phyloP scores from a whole-genome alignment of 2,888 invertebrate species.

The Eudasyphora cyanicolor region DNA sequence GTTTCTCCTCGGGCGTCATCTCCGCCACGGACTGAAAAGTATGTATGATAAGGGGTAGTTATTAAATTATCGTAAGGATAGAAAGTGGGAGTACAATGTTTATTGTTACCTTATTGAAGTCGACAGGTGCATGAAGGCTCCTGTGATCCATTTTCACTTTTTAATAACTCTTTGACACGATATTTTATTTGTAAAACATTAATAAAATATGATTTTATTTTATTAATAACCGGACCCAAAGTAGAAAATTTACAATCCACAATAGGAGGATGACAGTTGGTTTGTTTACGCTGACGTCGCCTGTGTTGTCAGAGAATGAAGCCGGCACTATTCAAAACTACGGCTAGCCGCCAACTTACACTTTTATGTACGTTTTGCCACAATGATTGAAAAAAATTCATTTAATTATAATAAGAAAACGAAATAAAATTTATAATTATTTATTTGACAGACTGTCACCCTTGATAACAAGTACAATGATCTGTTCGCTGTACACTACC shows the following conservation, averaged over 20 bases:
- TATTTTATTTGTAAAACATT: too few relatives aligned
- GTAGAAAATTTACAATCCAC: slow-evolving; percentile 42
- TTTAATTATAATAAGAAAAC: too few relatives aligned
- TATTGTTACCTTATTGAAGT: slow-evolving; percentile 81
- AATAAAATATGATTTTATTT: neutral
- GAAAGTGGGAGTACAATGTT: slow-evolving; percentile 14
- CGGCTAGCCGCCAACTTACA: too few relatives aligned
- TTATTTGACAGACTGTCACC: too few relatives aligned
- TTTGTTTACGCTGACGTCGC: slow-evolving; percentile 35
- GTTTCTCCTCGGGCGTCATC: slow-evolving; percentile 88
- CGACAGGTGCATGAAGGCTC: slow-evolving; percentile 81
- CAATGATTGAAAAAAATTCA: too few relatives aligned
- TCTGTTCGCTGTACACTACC: too few relatives aligned
- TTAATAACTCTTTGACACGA: neutral
- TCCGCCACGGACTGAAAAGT: slow-evolving; percentile 85
- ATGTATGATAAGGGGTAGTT: slow-evolving; percentile 36
- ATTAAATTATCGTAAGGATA: slow-evolving; percentile 28
- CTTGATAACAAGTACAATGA: too few relatives aligned
- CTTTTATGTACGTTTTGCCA: too few relatives aligned
- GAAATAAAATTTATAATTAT: too few relatives aligned
- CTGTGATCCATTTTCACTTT: slow-evolving; percentile 59
- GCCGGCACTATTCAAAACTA: neutral
- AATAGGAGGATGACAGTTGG: slow-evolving; percentile 41
- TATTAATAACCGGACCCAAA: neutral
- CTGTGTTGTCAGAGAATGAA: neutral